phyloP scores from a whole-genome alignment of 2,113 vertebrate genomes.

The Ameiurus melas region DNA sequence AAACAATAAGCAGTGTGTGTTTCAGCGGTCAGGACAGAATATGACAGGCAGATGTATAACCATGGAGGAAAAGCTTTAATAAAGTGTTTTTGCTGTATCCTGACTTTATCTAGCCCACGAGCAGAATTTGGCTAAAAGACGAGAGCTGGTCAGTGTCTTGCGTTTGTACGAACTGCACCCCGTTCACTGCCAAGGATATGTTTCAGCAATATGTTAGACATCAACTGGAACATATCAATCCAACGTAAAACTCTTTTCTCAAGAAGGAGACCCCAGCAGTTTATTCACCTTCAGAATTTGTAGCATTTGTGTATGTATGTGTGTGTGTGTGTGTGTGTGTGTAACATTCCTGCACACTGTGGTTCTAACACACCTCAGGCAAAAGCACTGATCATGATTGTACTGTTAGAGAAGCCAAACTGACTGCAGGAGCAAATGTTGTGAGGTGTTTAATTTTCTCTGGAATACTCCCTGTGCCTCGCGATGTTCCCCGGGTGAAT shows the following conservation, averaged over 20 bases:
- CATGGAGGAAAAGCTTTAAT: slow-evolving; percentile 46
- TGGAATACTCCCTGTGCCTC: neutral
- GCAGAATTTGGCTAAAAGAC: neutral
- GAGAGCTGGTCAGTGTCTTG: slow-evolving; percentile 43
- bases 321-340: slow-evolving; percentile 29
- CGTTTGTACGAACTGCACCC: slow-evolving; percentile 59
- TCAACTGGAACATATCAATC: slow-evolving; percentile 57
- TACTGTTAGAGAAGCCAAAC: neutral
- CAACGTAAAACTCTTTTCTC: slow-evolving; percentile 47
- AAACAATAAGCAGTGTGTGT: neutral
- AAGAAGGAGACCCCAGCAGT: slow-evolving; percentile 38
- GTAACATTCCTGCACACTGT: slow-evolving; percentile 19
- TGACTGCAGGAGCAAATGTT: neutral
- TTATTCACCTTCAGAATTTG: slow-evolving; percentile 24
- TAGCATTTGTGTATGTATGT: neutral
- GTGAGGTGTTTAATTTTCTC: neutral
- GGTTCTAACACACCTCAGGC: slow-evolving; percentile 32
- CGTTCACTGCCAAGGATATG: slow-evolving; percentile 55
- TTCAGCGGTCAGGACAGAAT: slow-evolving; percentile 36
- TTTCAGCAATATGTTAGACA: slow-evolving; percentile 57
- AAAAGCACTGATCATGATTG: slow-evolving; percentile 1
- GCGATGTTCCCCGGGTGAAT: no score
- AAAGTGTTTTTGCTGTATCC: slow-evolving; percentile 59
- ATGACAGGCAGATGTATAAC: slow-evolving; percentile 61
- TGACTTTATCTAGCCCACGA: slow-evolving; percentile 63